A percentile compares a stretch with the other conserved stretches of the same genome.
phyloP scores from a whole-genome alignment of 1,140 invertebrate genomes.

The Uloborus diversus region DNA sequence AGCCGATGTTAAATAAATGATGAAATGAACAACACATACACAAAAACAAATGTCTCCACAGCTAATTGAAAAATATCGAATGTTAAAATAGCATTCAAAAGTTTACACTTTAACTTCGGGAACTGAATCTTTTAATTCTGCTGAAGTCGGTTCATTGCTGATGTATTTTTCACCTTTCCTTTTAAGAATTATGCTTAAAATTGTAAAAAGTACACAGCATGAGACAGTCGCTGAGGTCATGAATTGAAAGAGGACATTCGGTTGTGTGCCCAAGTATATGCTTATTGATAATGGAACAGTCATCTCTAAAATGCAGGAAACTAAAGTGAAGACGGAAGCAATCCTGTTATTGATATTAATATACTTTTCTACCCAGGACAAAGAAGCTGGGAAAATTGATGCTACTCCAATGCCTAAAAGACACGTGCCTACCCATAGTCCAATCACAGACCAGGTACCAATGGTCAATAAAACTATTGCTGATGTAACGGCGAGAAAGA shows the following conservation, averaged over 20 bases:
- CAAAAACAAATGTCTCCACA: background rate
- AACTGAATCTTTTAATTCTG: background rate
- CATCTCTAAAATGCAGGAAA: constrained; percentile 68
- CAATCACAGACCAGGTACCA: constrained; percentile 55
- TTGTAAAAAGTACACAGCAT: background rate
- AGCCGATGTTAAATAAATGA: background rate
- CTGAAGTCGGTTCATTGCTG: background rate
- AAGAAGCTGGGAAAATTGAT: constrained; percentile 67
- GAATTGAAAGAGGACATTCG: constrained; percentile 59
- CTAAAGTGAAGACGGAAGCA: constrained; percentile 67
- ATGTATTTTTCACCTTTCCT: constrained; percentile 37
- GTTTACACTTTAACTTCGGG: background rate
- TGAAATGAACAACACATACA: background rate
- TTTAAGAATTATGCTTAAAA: constrained; percentile 5
- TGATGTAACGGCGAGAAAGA: constrained; percentile 62
- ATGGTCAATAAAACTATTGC: constrained; percentile 43
- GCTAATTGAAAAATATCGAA: background rate
- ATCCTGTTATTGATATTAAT: constrained; percentile 68
- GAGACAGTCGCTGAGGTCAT: constrained; percentile 63
- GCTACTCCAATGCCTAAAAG: constrained; percentile 68
- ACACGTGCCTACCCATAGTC: constrained; percentile 66
- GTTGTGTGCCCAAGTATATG: constrained; percentile 62
- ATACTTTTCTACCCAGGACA: constrained; percentile 69
- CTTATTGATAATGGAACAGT: constrained; percentile 64
- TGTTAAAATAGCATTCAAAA: background rate